Base-by-base conservation (phyloP, 2,888 invertebrate species). In the Sphecodes monilicornis region DNA sequence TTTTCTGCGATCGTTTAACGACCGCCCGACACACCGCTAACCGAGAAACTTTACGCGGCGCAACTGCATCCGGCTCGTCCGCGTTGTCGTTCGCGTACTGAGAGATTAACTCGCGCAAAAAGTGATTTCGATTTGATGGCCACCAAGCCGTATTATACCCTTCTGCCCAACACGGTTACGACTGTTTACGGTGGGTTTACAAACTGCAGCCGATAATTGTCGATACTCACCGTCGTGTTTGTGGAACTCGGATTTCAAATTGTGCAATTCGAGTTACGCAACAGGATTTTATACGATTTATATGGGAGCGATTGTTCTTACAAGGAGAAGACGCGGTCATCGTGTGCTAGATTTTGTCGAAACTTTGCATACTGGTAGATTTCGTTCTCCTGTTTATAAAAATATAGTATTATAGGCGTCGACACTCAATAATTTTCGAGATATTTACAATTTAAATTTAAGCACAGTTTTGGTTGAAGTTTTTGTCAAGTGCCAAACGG, bases 1-100 rank as follows among this genome's bases (percentile, higher is more conserved):
- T 64, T 54, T 70, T 43, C 77, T 11, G 50, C 80, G 43, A 26
- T 50, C 54, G 46, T 18, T 71, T 29, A 4, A 26, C 76, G 57
- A 18, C 11, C 22, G 4, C 18, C 39, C 22, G 64, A 5, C 18
- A 36, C 60, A 36, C 39, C 29, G 39, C 60, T 8, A 6, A 41
- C n/a, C 22, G 13, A 16, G 18, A 57, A 39, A 36, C 70, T 41
- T 74, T 60, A 60, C 60, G 60, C 60, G 26, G 26, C 60, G 50
- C 50, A 60, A 60, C 60, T 26, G 60, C 60, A 60, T 60, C 29
- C 60, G 60, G 60, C 60, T 60, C 60, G 26, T 60, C 60, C 26
- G 60, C 60, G 60, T 26, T 13, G 50, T 50, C 50, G n/a, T 29
- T 6, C n/a, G 60, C 60, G 29, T 60, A 29, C 60, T 5, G 60